Evolutionary conservation across 64 coral and sea anemone species (phyloP), one percentile per base, ranked within the genome.

Genomic region (Stylophora pistillata): DNA sequence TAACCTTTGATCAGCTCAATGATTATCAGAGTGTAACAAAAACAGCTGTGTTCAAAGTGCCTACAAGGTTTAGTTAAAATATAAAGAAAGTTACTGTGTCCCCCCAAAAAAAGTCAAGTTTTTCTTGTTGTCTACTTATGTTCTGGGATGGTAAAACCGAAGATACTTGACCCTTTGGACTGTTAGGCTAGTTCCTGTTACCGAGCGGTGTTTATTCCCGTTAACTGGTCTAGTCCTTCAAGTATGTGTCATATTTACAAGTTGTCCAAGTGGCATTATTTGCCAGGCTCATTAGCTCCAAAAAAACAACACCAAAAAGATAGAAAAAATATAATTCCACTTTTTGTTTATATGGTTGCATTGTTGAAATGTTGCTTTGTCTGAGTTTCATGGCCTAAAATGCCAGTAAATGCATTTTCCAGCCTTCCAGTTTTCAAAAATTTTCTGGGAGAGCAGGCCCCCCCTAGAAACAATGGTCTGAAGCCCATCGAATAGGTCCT

Each of bases 41-140:
- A 76, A 76, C 74, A 76, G 74, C 74, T 76, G 74, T 76, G 74
- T 76, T 76, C 74, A 76, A 76, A 76, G 74, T 76, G 74, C 33
- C 34, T 41, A 54, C 54, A 37, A 76, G 15, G 74, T 76, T 76
- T 76, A 76, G 54, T 77, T 77, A 55, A 55, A 77, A 77, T 2
- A 54, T 55, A 77, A 77, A 77, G 74, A 77, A 55, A 55, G 74
- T 55, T 77, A 16, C 74, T 77, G 74, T n/a, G 74, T 56, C 37
- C 74, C 37, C 74, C 37, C 15, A 0, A 77, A 77, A 77, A 9
- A 77, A 77, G 37, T 20, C 2, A 77, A 56, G 41, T 77, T 77
- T 77, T 77, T 77, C 74, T 23, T 77, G 47, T 77, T 77, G 74
- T 55, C 74, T 77, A 76, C 74, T 76, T 76, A 76, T 77, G 74